Percentiles rank a stretch among this genome's conserved stretches.
Evolutionary conservation across 2,888 invertebrate species (phyloP).

Genomic region (Torymus tubicola): DNA sequence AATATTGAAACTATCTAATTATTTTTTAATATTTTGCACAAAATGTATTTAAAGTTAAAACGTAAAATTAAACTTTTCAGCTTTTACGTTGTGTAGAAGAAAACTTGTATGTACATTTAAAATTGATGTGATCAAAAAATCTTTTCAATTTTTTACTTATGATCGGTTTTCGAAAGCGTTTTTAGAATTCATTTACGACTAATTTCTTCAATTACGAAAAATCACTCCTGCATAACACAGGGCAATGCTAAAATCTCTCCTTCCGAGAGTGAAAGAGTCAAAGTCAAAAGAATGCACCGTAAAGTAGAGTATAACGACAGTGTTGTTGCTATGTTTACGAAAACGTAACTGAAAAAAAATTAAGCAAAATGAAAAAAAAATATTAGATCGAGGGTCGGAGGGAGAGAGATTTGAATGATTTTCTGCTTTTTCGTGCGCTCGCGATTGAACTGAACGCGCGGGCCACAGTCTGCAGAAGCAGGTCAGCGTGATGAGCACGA

Average conservation of each 20-base stretch:
- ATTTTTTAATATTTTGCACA: no score
- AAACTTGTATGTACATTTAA: no score
- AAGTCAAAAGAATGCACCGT: slow-evolving; percentile 1
- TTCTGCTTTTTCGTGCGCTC: slow-evolving; percentile 44
- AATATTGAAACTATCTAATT: no score
- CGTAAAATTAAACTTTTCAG: no score
- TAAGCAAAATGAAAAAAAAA: background rate
- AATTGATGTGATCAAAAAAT: no score
- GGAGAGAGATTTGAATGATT: no score
- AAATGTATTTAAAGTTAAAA: no score
- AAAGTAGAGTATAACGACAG: slow-evolving; percentile 15
- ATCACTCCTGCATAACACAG: background rate
- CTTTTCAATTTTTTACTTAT: no score
- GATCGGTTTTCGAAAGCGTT: no score
- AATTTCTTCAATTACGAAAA: background rate
- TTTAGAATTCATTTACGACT: background rate
- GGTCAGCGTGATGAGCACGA: slow-evolving; percentile 98
- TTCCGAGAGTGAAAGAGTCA: background rate
- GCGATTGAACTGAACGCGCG: slow-evolving; percentile 44
- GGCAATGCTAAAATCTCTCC: background rate
- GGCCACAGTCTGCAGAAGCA: slow-evolving; percentile 93
- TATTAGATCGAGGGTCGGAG: background rate
- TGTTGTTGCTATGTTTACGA: background rate
- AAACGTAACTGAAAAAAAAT: background rate
- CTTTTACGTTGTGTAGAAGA: no score